Evolutionary conservation across 2,888 invertebrate genomes (phyloP).

Genomic region (Mechanitis messenoides): DNA sequence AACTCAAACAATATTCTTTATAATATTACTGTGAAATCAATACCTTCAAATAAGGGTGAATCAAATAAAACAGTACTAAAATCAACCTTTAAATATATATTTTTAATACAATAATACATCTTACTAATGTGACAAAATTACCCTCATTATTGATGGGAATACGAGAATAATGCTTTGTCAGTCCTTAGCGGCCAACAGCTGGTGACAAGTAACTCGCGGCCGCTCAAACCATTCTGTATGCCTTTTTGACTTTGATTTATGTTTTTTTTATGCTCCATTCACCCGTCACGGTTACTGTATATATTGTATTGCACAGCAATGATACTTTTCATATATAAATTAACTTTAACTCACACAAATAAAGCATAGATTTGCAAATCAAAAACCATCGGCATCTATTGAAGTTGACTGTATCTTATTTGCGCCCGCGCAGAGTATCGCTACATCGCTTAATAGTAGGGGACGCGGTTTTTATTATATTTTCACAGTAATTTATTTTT

Average conservation of each 20-base stretch:
- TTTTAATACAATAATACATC: constrained; percentile 59
- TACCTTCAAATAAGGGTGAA: constrained; percentile 8
- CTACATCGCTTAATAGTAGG: constrained; percentile 74
- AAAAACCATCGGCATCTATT: constrained; percentile 32
- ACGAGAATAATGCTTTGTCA: constrained; percentile 53
- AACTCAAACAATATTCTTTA: no score
- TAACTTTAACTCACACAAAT: constrained; percentile 27
- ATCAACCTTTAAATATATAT: constrained; percentile 21
- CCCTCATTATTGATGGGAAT: constrained; percentile 74
- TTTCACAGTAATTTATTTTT: constrained; percentile 75
- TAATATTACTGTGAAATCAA: background rate
- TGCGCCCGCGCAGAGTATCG: constrained; percentile 68
- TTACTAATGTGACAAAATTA: constrained; percentile 74
- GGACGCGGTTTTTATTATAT: constrained; percentile 73
- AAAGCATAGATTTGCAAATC: background rate
- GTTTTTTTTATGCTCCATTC: constrained; percentile 74
- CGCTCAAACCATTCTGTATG: constrained; percentile 70
- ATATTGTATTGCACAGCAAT: constrained; percentile 48
- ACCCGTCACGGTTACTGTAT: constrained; percentile 69
- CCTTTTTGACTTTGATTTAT: constrained; percentile 79
- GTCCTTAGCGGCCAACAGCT: constrained; percentile 54
- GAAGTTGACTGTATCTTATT: constrained; percentile 48
- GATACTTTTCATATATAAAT: constrained; percentile 31
- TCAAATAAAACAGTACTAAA: constrained; percentile 15
- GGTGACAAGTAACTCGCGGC: constrained; percentile 68